Percentiles rank a stretch among this genome's conserved stretches.
phyloP scores from a whole-genome alignment of 2,113 vertebrate genomes.

The Poeciliopsis retropinna region DNA sequence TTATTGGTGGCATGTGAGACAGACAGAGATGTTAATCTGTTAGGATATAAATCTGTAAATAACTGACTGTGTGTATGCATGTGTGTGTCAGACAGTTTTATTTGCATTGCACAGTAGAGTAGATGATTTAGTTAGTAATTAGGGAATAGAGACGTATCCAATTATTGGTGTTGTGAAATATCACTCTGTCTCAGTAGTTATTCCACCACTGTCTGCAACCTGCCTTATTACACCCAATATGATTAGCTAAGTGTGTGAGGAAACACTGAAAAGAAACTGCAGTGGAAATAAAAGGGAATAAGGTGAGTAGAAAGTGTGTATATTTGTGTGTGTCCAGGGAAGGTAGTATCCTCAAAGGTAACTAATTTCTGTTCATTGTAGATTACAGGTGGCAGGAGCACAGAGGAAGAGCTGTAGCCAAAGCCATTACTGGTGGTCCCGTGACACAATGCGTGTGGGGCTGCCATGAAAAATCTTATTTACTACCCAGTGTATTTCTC shows the following conservation, averaged over 20 bases:
- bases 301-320: background rate
- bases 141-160: constrained; percentile 69
- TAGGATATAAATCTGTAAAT: constrained; percentile 30
- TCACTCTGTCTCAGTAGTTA: constrained; percentile 64
- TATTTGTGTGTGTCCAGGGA: constrained; percentile 23
- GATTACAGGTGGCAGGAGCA: constrained; percentile 61
- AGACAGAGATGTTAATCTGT: background rate
- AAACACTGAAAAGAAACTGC: background rate
- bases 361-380: constrained; percentile 55
- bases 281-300: background rate
- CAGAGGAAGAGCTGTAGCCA: constrained; percentile 38
- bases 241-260: constrained; percentile 29
- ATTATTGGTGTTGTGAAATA: constrained; percentile 74
- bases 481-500: constrained; percentile 13
- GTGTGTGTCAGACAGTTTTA: constrained; percentile 31
- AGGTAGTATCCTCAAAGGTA: constrained; percentile 41
- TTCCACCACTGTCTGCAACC: constrained; percentile 58
- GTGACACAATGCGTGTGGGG: constrained; percentile 24
- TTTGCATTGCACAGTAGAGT: constrained; percentile 37
- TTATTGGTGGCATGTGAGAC: background rate
- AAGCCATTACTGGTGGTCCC: constrained; percentile 45
- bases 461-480: constrained; percentile 5
- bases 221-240: constrained; percentile 60
- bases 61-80: background rate
- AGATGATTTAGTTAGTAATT: constrained; percentile 73